Evolutionary conservation across 2,113 vertebrate species (phyloP).

Genomic region (Oreochromis spilurus): DNA sequence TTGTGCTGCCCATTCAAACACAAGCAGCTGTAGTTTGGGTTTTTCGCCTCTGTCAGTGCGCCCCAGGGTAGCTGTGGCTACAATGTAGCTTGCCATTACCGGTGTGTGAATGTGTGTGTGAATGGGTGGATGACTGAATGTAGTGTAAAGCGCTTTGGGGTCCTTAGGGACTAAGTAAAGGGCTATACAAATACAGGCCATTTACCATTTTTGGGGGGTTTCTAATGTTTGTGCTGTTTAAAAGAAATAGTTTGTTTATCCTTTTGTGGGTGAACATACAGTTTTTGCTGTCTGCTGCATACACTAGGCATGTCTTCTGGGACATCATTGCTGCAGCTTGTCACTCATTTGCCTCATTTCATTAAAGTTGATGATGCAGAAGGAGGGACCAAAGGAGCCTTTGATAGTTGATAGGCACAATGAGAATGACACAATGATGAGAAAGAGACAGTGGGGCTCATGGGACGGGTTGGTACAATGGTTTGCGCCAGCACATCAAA

Average conservation of each 20-base stretch:
- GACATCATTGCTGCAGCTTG: slow-evolving; percentile 13
- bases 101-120: too few relatives aligned
- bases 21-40: neutral
- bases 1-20: slow-evolving; percentile 1
- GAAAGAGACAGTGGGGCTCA: slow-evolving; percentile 19
- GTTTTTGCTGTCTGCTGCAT: neutral
- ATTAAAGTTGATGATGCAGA: slow-evolving; percentile 23
- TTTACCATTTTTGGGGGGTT: neutral
- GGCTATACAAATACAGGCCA: too few relatives aligned
- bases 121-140: too few relatives aligned
- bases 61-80: too few relatives aligned
- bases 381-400: slow-evolving; percentile 13
- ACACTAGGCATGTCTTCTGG: neutral
- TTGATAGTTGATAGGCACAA: slow-evolving; percentile 41
- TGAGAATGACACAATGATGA: neutral
- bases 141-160: too few relatives aligned
- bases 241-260: neutral
- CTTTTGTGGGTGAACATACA: neutral
- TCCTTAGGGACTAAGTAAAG: too few relatives aligned
- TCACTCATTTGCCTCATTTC: slow-evolving; percentile 22
- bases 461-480: neutral
- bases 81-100: too few relatives aligned
- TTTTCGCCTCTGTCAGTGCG: neutral
- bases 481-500: slow-evolving; percentile 43
- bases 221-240: neutral